Evolutionary conservation across 2,113 vertebrate species (phyloP).

Genomic region (Spea multiplicata): DNA sequence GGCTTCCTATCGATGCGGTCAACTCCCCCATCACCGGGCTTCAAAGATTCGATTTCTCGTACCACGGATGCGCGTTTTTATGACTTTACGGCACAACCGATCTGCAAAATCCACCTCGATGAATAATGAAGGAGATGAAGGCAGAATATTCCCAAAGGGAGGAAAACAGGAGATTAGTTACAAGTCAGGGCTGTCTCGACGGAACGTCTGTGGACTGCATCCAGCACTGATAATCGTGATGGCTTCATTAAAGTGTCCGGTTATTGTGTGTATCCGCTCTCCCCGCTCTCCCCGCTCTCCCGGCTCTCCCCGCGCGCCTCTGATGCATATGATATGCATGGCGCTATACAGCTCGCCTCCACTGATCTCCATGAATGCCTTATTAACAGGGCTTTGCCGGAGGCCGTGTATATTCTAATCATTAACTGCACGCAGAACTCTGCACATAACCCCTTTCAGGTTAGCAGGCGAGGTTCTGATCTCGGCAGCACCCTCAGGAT

Average conservation of each 20-base stretch:
- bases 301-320: neutral
- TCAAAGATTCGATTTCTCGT: neutral
- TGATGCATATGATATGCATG: neutral
- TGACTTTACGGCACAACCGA: constrained; percentile 17
- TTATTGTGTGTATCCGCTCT: neutral
- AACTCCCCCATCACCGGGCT: neutral
- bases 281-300: too few species aligned
- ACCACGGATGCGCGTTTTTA: neutral
- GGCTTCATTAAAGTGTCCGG: constrained; percentile 31
- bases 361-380: neutral
- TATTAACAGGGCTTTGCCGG: neutral
- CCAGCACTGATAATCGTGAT: constrained; percentile 32
- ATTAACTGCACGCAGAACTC: too few species aligned
- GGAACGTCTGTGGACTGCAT: neutral
- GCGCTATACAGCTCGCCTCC: neutral
- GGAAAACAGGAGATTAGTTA: constrained; percentile 43
- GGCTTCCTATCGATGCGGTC: neutral
- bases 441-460: too few species aligned
- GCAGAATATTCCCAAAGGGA: constrained; percentile 27
- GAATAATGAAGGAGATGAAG: constrained; percentile 40
- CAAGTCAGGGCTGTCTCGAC: constrained; percentile 18
- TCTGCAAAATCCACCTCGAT: constrained; percentile 22
- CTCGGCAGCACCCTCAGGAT: too few species aligned
- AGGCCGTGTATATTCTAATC: too few species aligned
- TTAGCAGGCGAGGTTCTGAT: too few species aligned